These are phyloP conservation scores for Furcifer pardalis DNA, from an alignment of 2,797 vertebrate species.

Conservation along the genomic window DNA sequence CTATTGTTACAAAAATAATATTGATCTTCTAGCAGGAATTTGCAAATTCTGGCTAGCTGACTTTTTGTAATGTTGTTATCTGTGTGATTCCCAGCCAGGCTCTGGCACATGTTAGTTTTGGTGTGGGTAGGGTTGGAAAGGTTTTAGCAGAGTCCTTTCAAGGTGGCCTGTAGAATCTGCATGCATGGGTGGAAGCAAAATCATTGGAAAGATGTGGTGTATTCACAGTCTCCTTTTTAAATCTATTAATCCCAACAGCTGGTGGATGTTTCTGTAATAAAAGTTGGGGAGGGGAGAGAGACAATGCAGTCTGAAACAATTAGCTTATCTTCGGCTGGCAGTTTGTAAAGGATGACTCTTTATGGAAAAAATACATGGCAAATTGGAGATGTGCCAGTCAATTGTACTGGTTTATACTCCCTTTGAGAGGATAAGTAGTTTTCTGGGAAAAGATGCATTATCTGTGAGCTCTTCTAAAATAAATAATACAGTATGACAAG, in stretches of 20 bases:
- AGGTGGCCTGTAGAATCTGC: not conserved
- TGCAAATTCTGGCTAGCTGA: not conserved
- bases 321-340: not conserved
- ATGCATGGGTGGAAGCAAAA: not conserved
- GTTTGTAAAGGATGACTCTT: not conserved
- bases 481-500: not conserved
- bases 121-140: not conserved
- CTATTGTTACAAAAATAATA: not conserved
- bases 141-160: not conserved
- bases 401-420: not conserved
- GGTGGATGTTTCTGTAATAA: not conserved
- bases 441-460: not conserved
- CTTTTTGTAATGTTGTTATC: not conserved
- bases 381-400: not conserved
- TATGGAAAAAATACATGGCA: not conserved
- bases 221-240: not conserved
- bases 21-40: not conserved
- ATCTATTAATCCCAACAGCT: not conserved
- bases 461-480: not conserved
- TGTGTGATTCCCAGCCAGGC: not conserved
- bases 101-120: not conserved
- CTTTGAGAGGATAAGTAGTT: not conserved
- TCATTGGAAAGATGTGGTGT: not conserved
- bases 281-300: not conserved
- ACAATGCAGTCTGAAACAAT: not conserved